Evolutionary conservation across 2,113 vertebrate species (phyloP).

Genomic region (Upupa epops): DNA sequence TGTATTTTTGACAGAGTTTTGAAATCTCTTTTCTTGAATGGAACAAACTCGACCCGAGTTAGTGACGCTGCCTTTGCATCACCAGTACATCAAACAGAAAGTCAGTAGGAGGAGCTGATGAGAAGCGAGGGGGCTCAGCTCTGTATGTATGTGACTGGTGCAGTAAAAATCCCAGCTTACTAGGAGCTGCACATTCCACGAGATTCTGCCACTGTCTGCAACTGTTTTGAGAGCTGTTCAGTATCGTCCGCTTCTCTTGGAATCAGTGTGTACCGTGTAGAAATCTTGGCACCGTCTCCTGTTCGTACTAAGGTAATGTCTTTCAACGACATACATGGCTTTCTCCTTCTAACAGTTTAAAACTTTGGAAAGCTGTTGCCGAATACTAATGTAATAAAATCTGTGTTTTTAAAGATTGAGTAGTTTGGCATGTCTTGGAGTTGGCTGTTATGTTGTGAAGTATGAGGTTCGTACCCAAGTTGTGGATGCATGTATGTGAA

Average conservation of each 20-base stretch:
- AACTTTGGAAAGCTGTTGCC: background rate
- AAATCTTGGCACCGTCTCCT: background rate
- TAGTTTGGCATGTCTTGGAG: background rate
- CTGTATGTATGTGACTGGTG: background rate
- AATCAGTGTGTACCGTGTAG: background rate
- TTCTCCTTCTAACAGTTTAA: constrained; percentile 4
- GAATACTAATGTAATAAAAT: background rate
- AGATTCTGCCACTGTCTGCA: background rate
- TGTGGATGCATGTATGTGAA: background rate
- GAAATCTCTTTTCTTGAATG: background rate
- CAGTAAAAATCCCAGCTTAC: background rate
- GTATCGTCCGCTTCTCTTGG: background rate
- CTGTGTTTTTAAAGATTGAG: background rate
- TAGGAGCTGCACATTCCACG: constrained; percentile 28
- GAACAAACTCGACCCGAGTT: constrained; percentile 10
- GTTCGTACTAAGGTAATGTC: background rate
- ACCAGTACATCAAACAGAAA: background rate
- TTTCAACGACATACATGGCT: background rate
- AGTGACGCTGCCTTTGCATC: background rate
- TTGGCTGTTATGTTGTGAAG: background rate
- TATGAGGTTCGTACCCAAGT: background rate
- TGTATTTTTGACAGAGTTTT: constrained; percentile 28
- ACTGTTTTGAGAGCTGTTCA: background rate
- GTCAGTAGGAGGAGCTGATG: background rate
- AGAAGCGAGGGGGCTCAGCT: background rate